phyloP scores from a whole-genome alignment of 1,140 invertebrate species.

The Drosophila sturtevanti region DNA sequence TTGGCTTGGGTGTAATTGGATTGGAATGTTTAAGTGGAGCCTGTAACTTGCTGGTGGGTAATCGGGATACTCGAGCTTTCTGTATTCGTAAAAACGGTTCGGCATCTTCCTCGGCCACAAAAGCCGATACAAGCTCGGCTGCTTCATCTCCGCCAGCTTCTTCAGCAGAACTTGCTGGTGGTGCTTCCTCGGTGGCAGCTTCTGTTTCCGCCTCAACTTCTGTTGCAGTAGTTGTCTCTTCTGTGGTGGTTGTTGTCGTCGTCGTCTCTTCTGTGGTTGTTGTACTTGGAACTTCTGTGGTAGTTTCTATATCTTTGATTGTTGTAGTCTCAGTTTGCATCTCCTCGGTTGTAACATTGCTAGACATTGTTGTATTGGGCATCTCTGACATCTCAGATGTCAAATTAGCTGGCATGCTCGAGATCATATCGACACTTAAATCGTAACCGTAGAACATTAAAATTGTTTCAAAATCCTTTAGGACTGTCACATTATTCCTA shows the following conservation, averaged over 20 bases:
- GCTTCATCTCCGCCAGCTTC: slow-evolving; percentile 63
- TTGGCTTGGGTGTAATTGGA: slow-evolving; percentile 67
- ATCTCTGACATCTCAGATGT: slow-evolving; percentile 20
- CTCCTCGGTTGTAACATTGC: slow-evolving; percentile 51
- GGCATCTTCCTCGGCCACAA: slow-evolving; percentile 69
- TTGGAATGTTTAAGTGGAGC: slow-evolving; percentile 68
- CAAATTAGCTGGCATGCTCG: slow-evolving; percentile 53
- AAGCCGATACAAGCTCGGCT: slow-evolving; percentile 69
- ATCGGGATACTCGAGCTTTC: slow-evolving; percentile 62
- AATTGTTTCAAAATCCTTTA: slow-evolving; percentile 87
- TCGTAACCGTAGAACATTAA: slow-evolving; percentile 91
- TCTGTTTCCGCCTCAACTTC: slow-evolving; percentile 49
- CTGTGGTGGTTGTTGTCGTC: slow-evolving; percentile 64
- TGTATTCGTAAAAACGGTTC: slow-evolving; percentile 72
- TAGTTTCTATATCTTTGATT: slow-evolving; percentile 41
- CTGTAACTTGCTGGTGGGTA: slow-evolving; percentile 70
- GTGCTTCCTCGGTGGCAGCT: slow-evolving; percentile 44
- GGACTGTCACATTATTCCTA: slow-evolving; percentile 89
- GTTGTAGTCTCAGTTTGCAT: slow-evolving; percentile 55
- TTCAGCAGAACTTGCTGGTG: slow-evolving; percentile 29
- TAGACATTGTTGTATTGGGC: slow-evolving; percentile 43
- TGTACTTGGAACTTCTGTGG: slow-evolving; percentile 45
- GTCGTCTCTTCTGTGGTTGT: slow-evolving; percentile 53
- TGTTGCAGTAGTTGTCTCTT: slow-evolving; percentile 29
- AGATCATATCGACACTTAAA: slow-evolving; percentile 82